Conservation (phyloP, 2,113 vertebrate genomes). For the Microtus oregoni region DNA sequence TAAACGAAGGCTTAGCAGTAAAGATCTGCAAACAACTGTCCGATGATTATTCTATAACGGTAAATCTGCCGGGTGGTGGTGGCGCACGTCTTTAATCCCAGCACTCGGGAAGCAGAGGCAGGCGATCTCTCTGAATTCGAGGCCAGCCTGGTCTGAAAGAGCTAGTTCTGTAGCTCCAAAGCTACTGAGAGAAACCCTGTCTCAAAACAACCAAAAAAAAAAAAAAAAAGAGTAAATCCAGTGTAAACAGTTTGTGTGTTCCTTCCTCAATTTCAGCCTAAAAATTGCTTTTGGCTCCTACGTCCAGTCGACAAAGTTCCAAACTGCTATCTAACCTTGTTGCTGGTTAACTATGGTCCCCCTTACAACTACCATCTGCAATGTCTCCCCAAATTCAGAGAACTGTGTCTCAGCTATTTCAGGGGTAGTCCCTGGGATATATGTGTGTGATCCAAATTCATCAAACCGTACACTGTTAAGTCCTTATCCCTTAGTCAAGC, state of each 20-base stretch:
- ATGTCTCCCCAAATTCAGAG: not conserved
- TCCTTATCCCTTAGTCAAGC: not conserved
- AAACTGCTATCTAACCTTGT: not conserved
- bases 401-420: not conserved
- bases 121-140: no score
- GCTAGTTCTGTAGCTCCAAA: no score
- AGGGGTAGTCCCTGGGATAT: not conserved
- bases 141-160: no score
- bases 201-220: no score
- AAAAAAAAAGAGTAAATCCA: not conserved
- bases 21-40: not conserved
- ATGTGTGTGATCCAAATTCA: not conserved
- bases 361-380: not conserved
- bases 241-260: not conserved
- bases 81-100: no score
- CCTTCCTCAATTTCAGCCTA: not conserved
- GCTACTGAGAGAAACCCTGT: no score
- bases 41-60: not conserved
- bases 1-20: no score
- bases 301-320: not conserved
- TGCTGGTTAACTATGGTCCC: not conserved
- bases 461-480: not conserved
- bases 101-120: no score
- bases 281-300: not conserved
- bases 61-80: not conserved